phyloP scores from a whole-genome alignment of 2,113 vertebrate genomes.

The Ptyas mucosa region DNA sequence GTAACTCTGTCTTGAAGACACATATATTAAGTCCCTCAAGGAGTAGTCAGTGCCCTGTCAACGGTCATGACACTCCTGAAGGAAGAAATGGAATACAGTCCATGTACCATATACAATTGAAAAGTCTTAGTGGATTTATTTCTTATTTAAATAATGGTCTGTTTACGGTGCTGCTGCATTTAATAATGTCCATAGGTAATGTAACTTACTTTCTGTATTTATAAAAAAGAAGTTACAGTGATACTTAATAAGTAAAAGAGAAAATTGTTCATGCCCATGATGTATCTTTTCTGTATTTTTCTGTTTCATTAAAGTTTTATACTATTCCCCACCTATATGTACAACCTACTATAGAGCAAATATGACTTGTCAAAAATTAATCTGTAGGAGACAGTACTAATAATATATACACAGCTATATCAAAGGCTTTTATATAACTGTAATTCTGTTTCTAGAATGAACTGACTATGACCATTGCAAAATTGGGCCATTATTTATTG shows the following conservation, averaged over 20 bases:
- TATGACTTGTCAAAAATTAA: not conserved
- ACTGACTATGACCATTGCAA: not conserved
- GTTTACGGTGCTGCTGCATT: constrained; percentile 66
- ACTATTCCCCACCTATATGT: not conserved
- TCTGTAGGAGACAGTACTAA: not conserved
- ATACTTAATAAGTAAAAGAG: not conserved
- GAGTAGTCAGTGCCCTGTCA: constrained; percentile 63
- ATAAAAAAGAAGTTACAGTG: not conserved
- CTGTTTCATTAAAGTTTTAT: not conserved
- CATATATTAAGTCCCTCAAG: constrained; percentile 73
- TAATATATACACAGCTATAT: not conserved
- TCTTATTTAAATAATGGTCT: constrained; percentile 62
- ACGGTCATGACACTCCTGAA: constrained; percentile 62
- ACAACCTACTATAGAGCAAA: not conserved
- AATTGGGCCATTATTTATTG: not conserved
- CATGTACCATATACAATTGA: constrained; percentile 59
- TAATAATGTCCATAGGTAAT: not conserved
- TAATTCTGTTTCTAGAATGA: not conserved
- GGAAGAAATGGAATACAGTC: constrained; percentile 55
- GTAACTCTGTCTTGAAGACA: constrained; percentile 66
- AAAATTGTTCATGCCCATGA: not conserved
- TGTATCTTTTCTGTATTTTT: not conserved
- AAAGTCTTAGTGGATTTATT: constrained; percentile 64
- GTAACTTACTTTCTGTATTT: not conserved
- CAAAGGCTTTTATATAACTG: not conserved